Percentiles rank a stretch among this genome's conserved stretches.
Conservation (phyloP, 1,140 invertebrate species). For the Diorhabda carinulata region DNA sequence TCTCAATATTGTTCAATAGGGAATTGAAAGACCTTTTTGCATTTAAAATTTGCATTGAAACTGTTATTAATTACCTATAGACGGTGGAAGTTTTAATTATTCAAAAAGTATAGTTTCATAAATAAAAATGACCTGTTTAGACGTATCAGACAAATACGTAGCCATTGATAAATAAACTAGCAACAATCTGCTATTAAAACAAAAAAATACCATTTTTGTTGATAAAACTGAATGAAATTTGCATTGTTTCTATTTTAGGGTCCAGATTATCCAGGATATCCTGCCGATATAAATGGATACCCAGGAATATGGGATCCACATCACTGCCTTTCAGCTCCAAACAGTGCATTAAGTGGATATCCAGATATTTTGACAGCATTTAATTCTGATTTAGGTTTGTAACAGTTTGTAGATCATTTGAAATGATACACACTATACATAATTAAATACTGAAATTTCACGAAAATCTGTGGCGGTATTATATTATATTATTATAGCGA, state of each 20-base stretch:
- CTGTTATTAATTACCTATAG: too few species aligned
- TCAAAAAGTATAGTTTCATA: too few species aligned
- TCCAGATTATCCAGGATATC: constrained; percentile 43
- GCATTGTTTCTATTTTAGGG: constrained; percentile 27
- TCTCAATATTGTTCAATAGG: too few species aligned
- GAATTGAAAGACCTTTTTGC: too few species aligned
- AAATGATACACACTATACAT: too few species aligned
- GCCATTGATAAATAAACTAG: background rate
- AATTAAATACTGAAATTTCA: too few species aligned
- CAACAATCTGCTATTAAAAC: background rate
- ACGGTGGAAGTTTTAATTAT: too few species aligned
- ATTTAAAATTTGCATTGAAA: too few species aligned
- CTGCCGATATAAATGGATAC: constrained; percentile 44
- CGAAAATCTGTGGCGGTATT: too few species aligned
- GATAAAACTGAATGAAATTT: background rate
- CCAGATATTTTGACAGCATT: constrained; percentile 55
- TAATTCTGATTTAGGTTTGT: constrained; percentile 53
- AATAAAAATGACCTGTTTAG: too few species aligned
- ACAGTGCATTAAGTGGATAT: constrained; percentile 44
- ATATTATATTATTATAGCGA: too few species aligned
- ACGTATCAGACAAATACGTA: background rate
- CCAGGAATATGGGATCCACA: constrained; percentile 45
- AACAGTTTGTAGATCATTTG: too few species aligned
- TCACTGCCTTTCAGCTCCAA: constrained; percentile 42
- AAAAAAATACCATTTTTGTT: background rate